Percentiles rank a stretch among this genome's conserved stretches.
Conservation (phyloP, 2,888 invertebrate species). For the Lasioglossum vierecki region DNA sequence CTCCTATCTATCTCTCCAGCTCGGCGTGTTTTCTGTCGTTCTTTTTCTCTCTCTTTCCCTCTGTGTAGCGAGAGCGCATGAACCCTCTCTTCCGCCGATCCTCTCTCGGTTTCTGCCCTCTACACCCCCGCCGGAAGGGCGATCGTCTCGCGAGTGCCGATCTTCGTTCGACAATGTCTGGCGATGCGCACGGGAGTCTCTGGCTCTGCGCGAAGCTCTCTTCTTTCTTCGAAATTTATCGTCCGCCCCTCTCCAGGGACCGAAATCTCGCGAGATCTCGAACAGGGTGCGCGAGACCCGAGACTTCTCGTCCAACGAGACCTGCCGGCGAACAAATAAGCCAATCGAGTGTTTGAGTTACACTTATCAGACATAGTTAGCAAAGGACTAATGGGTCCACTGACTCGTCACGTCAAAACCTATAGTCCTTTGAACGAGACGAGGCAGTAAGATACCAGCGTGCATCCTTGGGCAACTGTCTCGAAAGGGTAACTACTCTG, state of each 20-base stretch:
- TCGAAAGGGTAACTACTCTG: neutral
- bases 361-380: neutral
- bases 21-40: constrained; percentile 28
- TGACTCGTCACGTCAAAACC: neutral
- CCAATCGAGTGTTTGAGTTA: neutral
- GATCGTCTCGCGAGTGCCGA: constrained; percentile 33
- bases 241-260: constrained; percentile 11
- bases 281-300: neutral
- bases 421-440: neutral
- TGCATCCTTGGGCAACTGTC: neutral
- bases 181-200: constrained; percentile 24
- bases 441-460: neutral
- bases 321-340: neutral
- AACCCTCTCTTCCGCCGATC: constrained; percentile 19
- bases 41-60: constrained; percentile 29
- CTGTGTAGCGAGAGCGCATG: neutral
- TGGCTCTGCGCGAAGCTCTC: constrained; percentile 24
- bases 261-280: neutral
- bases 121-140: constrained; percentile 50
- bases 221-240: constrained; percentile 55
- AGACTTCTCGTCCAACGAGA: neutral
- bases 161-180: constrained; percentile 31
- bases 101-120: constrained; percentile 22
- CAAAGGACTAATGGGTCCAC: neutral
- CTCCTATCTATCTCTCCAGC: constrained; percentile 25